phyloP scores from a whole-genome alignment of 92 coral and sea anemone species.

The Plumapathes pennacea region DNA sequence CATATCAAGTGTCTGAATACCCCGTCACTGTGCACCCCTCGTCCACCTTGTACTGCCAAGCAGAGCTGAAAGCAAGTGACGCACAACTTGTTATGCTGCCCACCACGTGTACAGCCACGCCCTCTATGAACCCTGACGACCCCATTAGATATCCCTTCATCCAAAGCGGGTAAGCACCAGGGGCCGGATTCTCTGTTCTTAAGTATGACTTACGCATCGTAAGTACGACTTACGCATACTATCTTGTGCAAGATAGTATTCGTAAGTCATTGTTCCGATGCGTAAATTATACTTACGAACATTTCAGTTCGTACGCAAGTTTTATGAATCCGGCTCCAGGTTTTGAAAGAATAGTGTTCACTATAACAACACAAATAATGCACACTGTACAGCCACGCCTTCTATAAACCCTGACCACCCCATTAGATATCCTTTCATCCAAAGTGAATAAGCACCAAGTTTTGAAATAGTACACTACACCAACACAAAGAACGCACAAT shows the following conservation, averaged over 20 bases:
- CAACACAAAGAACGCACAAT: too few species aligned
- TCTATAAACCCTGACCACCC: constrained; percentile 52
- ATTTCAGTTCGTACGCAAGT: too few species aligned
- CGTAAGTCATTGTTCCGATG: too few species aligned
- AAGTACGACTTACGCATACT: too few species aligned
- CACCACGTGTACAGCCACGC: constrained; percentile 79
- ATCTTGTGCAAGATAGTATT: too few species aligned
- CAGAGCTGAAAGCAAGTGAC: constrained; percentile 64
- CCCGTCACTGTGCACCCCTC: constrained; percentile 69
- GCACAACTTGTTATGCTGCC: constrained; percentile 61
- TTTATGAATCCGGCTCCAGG: too few species aligned
- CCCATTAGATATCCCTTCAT: constrained; percentile 54
- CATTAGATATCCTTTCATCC: constrained; percentile 58
- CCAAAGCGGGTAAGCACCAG: constrained; percentile 74
- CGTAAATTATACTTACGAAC: too few species aligned
- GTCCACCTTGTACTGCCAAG: constrained; percentile 62
- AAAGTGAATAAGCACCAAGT: constrained; percentile 76
- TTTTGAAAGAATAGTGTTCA: too few species aligned
- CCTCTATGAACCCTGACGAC: constrained; percentile 60
- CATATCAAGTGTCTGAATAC: constrained; percentile 73
- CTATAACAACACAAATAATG: too few species aligned
- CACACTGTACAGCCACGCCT: constrained; percentile 88
- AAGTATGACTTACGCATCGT: too few species aligned
- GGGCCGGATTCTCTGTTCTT: too few species aligned
- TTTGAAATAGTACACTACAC: too few species aligned